These are phyloP conservation scores for Cancer borealis DNA, from an alignment of 2,888 invertebrate species.

Conservation along the genomic window DNA sequence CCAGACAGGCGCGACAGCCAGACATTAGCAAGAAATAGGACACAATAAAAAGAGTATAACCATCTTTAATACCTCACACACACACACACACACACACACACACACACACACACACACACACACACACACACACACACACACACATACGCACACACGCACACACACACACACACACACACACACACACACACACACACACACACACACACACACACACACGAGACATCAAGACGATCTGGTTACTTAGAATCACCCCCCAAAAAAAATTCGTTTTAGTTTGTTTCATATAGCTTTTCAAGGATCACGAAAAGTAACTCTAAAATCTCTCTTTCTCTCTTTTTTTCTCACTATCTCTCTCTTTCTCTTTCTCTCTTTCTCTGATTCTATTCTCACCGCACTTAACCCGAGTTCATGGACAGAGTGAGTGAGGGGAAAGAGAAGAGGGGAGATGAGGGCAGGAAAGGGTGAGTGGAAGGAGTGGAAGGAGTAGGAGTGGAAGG, in stretches of 20 bases:
- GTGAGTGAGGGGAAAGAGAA: not conserved
- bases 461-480: too few relatives aligned
- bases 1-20: not conserved
- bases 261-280: not conserved
- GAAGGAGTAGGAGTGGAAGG: too few relatives aligned
- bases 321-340: constrained; percentile 2
- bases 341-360: constrained; percentile 22
- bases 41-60: not conserved
- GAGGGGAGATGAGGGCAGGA: not conserved
- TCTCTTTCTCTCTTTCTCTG: not conserved
- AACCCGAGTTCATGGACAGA: not conserved
- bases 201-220: too few relatives aligned
- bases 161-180: not conserved
- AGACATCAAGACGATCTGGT: not conserved
- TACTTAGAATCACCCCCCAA: not conserved
- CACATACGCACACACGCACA: too few relatives aligned
- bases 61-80: not conserved
- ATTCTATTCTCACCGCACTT: not conserved
- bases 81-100: not conserved
- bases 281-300: not conserved
- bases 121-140: not conserved
- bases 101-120: not conserved
- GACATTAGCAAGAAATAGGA: not conserved
- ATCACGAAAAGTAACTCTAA: too few relatives aligned
- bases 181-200: not conserved